Evolutionary conservation across 53 echinoderm and acorn worm genomes (phyloP).

Genomic region (Antedon mediterranea): DNA sequence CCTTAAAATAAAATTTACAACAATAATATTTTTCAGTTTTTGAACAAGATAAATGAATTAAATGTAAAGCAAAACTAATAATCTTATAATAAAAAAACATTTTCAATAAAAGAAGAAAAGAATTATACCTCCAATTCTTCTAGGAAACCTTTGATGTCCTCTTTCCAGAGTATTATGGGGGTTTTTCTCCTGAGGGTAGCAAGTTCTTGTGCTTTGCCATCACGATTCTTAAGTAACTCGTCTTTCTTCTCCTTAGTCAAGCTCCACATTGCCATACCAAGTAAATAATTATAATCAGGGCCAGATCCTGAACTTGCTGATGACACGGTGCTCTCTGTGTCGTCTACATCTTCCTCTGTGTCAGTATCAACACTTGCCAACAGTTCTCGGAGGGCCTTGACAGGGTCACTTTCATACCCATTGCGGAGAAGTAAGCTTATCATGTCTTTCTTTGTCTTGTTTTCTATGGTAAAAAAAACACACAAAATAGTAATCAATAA

Average conservation of each 20-base stretch:
- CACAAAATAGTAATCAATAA: too few relatives aligned
- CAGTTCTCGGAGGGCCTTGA: conserved; percentile 72
- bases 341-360: conserved; percentile 19
- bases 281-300: conserved; percentile 89
- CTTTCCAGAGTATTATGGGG: conserved; percentile 70
- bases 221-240: conserved; percentile 54
- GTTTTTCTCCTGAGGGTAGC: conserved; percentile 64
- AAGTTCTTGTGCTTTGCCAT: conserved; percentile 62
- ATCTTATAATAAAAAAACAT: too few relatives aligned
- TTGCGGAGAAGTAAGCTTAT: conserved; percentile 54
- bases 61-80: too few relatives aligned
- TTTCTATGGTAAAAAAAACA: conserved; percentile 46
- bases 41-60: too few relatives aligned
- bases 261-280: conserved; percentile 90
- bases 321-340: conserved; percentile 24
- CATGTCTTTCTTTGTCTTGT: conserved; percentile 92
- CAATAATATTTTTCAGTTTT: too few relatives aligned
- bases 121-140: conserved; percentile 63
- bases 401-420: conserved; percentile 87
- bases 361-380: conserved; percentile 17
- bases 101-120: too few relatives aligned
- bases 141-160: conserved; percentile 54
- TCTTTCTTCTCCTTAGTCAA: conserved; percentile 90
- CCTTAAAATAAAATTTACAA: too few relatives aligned
- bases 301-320: conserved; percentile 35